Percentiles rank a stretch among this genome's conserved stretches.
phyloP scores from a whole-genome alignment of 1,140 invertebrate genomes.

The Drosophila subpulchrella region DNA sequence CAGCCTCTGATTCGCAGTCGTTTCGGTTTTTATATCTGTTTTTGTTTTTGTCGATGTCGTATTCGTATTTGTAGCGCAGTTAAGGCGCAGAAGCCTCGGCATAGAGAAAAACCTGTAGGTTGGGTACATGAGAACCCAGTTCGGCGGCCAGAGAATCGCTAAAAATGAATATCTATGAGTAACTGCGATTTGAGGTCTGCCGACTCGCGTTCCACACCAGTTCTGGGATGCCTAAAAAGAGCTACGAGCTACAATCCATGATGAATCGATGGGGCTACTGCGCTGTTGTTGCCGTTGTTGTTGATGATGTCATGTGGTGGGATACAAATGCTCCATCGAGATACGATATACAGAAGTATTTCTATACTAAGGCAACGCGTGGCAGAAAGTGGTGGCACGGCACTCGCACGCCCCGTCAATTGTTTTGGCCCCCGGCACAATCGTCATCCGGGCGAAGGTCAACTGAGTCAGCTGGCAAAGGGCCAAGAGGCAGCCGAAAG shows the following conservation, averaged over 20 bases:
- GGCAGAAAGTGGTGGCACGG: conserved; percentile 26
- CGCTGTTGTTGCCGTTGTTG: conserved; percentile 23
- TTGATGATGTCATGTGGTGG: conserved; percentile 68
- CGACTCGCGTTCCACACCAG: conserved; percentile 74
- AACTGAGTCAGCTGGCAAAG: conserved; percentile 50
- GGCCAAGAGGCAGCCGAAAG: conserved; percentile 6
- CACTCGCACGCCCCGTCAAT: conserved; percentile 52
- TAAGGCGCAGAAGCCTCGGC: conserved; percentile 72
- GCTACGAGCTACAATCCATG: conserved; percentile 24
- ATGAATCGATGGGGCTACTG: conserved; percentile 49
- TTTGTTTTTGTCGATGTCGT: conserved; percentile 18
- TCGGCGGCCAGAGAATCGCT: conserved; percentile 11
- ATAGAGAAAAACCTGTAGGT: conserved; percentile 66
- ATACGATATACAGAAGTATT: conserved; percentile 11
- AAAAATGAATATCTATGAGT: conserved; percentile 59
- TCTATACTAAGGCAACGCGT: conserved; percentile 19
- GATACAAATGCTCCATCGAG: conserved; percentile 34
- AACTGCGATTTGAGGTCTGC: conserved; percentile 49
- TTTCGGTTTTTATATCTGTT: conserved; percentile 7
- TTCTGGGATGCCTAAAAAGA: conserved; percentile 51
- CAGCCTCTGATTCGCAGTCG: conserved; percentile 30
- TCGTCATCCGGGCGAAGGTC: conserved; percentile 59
- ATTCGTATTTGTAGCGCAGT: conserved; percentile 20
- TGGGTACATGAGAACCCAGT: conserved; percentile 51
- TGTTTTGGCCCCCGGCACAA: conserved; percentile 31